Base-by-base conservation (phyloP, 2,888 invertebrate genomes). In the Sisyra nigra region DNA sequence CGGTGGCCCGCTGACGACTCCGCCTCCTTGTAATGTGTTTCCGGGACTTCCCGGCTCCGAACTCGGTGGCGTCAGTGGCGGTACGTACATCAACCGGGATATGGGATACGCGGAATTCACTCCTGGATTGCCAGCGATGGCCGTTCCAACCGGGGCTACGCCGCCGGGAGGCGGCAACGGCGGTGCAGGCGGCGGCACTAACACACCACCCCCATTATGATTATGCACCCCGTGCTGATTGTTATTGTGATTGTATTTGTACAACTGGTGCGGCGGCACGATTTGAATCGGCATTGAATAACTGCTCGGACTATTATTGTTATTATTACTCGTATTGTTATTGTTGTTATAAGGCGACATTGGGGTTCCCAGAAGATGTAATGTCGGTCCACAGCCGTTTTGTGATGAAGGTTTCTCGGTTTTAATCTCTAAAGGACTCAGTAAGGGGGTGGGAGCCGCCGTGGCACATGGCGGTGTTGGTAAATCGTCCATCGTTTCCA, bases 11-110 rank as follows among this genome's bases (percentile, higher is more conserved):
- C 11, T n/a, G 24, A 24, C 24, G 24, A 7, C 24, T 24, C 24
- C 24, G 11, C 37, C 37, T 60, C 71, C 69, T 69, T 71, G 66
- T 65, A 76, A 67, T 47, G 77, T 70, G 60, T 76, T 76, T 48
- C 80, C 79, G 9, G 85, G 84, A 53, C 83, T 84, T 48, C 86
- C 87, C 46, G 87, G 88, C 59, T 88, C 87, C 44, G 88, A 87
- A 59, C 81, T 83, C 50, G 88, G 88, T 34, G 88, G 87, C 50
- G 88, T 88, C 54, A 87, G 65, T 34, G 87, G 88, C 34, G 86
- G 81, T 60, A 82, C 83, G 64, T 86, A 86, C 68, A 84, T 75
- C 50, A 76, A 63, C 57, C 76, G 66, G 47, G 72, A 68, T 60
- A 69, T 68, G 50, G 71, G 67, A 34, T 71, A 68, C 53, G 69